These are phyloP conservation scores for Morpho helenor DNA, from an alignment of 2,888 invertebrate genomes.

Conservation along the genomic window DNA sequence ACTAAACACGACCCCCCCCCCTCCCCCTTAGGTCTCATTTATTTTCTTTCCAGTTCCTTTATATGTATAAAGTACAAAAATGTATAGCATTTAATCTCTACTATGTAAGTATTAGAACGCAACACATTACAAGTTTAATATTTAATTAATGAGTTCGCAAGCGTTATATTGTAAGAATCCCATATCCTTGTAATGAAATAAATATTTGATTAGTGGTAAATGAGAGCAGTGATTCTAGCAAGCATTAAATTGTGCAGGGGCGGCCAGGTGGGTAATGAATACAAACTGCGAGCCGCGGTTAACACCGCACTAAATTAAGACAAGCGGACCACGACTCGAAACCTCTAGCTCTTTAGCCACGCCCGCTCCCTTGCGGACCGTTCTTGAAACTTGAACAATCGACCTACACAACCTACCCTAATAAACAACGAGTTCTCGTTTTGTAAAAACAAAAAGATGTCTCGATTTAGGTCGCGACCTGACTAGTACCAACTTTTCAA, in stretches of 20 bases:
- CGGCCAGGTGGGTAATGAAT: slow-evolving; percentile 71
- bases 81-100: too few species aligned
- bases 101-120: too few species aligned
- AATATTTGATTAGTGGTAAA: slow-evolving; percentile 58
- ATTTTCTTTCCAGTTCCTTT: too few species aligned
- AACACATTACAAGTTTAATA: neutral
- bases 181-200: slow-evolving; percentile 40
- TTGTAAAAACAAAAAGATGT: slow-evolving; percentile 22
- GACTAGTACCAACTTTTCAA: slow-evolving; percentile 8
- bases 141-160: slow-evolving; percentile 11
- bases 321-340: slow-evolving; percentile 54
- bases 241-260: slow-evolving; percentile 57
- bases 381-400: slow-evolving; percentile 44
- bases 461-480: slow-evolving; percentile 18
- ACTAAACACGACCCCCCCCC: too few species aligned
- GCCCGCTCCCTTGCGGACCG: slow-evolving; percentile 41
- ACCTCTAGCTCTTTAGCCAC: slow-evolving; percentile 42
- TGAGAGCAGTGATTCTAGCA: slow-evolving; percentile 55
- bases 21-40: too few species aligned
- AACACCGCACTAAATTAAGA: slow-evolving; percentile 69
- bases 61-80: too few species aligned
- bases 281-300: slow-evolving; percentile 71
- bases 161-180: slow-evolving; percentile 16
- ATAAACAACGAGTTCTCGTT: slow-evolving; percentile 30
- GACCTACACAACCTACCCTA: slow-evolving; percentile 35